Evolutionary conservation across 1,140 invertebrate genomes (phyloP), one percentile per base, ranked within the genome.

Genomic region (Dreissena polymorpha): DNA sequence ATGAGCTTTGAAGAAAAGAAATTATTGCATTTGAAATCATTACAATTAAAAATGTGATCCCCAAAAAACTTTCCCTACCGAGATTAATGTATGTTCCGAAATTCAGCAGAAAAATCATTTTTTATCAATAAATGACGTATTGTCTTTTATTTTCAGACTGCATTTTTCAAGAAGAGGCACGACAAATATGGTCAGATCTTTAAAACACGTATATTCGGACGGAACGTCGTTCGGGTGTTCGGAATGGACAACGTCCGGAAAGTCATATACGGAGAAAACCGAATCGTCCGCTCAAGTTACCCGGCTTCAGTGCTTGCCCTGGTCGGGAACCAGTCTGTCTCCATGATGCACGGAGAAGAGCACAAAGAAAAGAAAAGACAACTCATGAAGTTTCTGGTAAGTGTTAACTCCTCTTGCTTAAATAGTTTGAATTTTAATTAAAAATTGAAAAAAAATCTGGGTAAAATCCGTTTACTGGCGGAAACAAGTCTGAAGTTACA

Each of bases 131-230:
- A 39, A 39, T 8, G 2, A 5, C 8, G 39, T 39, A 39, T 70
- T 8, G 53, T 69, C 67, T 12, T 57, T 8, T 18, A 29, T 50
- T 83, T 77, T 50, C 73, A 83, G 81, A 55, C 76, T 27, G 74
- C 85, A 16, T 91, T 89, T 77, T 91, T 83, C 75, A 76, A 74
- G 27, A 63, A 76, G 49, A 70, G 85, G 27, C 75, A 84, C 6
- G 68, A 65, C 53, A 53, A 55, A 49, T 89, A 88, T 76, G 90
- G 90, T 0, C 23, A 76, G 50, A 85, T 91, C 13, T 91, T 86
- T 85, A 90, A 89, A 79, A 91, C 89, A 13, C 87, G 88, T 69
- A 27, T 91, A 14, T 83, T 90, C 39, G 89, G 89, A 25, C 60
- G 76, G 10, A 88, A 88, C 12, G 84, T 85, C 10, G 85, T 91